These are phyloP conservation scores for Psilopsiagon aymara DNA, from an alignment of 2,113 vertebrate species.

Conservation along the genomic window DNA sequence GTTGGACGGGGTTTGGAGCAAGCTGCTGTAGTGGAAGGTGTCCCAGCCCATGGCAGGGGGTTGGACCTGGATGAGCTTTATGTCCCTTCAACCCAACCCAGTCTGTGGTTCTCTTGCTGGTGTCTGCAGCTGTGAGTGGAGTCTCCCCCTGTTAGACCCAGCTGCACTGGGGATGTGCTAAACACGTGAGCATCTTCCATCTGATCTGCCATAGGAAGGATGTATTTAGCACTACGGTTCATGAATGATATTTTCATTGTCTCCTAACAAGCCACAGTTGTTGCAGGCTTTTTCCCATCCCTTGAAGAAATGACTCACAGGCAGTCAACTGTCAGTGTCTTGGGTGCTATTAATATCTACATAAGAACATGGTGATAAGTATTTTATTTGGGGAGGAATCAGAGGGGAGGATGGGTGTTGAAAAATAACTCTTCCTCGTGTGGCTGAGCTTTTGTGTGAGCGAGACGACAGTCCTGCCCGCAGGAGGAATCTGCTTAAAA, in stretches of 20 bases:
- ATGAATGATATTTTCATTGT: background rate
- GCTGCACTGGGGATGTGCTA: rapidly evolving
- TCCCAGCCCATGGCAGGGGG: background rate
- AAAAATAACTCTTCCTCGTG: conserved; percentile 34
- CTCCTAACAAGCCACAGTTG: background rate
- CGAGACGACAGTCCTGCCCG: background rate
- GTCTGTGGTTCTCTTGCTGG: background rate
- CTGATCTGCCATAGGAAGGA: rapidly evolving
- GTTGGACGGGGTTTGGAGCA: background rate
- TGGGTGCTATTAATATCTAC: conserved; percentile 50
- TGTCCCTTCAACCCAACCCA: background rate
- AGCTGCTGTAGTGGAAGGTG: background rate
- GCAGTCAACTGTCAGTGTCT: background rate
- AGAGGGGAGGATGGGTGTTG: background rate
- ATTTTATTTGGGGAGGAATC: background rate
- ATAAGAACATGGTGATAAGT: background rate
- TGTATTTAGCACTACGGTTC: background rate
- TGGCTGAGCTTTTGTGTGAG: background rate
- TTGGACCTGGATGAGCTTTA: background rate
- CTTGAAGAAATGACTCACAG: background rate
- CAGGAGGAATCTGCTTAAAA: conserved; percentile 29
- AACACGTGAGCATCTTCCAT: background rate
- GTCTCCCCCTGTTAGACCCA: background rate
- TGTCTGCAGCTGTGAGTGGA: background rate
- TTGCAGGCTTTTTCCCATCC: background rate